Conservation (phyloP, 2,888 invertebrate species). For the Euproctis similis region DNA sequence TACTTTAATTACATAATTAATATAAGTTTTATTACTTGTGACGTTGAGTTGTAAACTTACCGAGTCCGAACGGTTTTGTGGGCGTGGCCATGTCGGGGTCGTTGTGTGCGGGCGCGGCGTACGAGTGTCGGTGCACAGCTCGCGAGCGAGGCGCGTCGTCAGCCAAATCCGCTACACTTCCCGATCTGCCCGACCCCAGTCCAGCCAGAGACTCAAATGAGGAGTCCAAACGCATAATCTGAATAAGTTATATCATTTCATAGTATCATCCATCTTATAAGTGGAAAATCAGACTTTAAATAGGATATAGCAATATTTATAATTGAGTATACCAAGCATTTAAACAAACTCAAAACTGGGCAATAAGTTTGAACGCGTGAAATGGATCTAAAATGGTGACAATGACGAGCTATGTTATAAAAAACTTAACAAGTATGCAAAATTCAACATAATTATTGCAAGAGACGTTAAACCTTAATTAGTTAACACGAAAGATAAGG, state of each 20-base stretch:
- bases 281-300: no score
- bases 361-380: no score
- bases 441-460: no score
- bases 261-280: no score
- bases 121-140: constrained; percentile 65
- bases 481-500: no score
- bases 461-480: no score
- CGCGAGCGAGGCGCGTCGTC: constrained; percentile 72
- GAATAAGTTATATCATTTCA: constrained; percentile 11
- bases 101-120: constrained; percentile 67
- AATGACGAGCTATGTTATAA: no score
- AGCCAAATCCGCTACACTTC: constrained; percentile 88
- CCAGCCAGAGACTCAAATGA: constrained; percentile 85
- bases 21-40: not conserved
- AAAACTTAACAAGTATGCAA: no score
- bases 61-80: constrained; percentile 88
- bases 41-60: constrained; percentile 76
- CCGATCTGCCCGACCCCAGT: constrained; percentile 81
- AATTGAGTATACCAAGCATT: no score
- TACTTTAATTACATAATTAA: constrained; percentile 12
- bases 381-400: no score
- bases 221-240: constrained; percentile 88
- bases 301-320: no score
- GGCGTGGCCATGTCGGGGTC: constrained; percentile 76
- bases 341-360: no score